A percentile compares a stretch with the other conserved stretches of the same genome.
These are phyloP conservation scores for Etheostoma perlongum DNA, from an alignment of 2,797 vertebrate genomes.

Conservation along the genomic window DNA sequence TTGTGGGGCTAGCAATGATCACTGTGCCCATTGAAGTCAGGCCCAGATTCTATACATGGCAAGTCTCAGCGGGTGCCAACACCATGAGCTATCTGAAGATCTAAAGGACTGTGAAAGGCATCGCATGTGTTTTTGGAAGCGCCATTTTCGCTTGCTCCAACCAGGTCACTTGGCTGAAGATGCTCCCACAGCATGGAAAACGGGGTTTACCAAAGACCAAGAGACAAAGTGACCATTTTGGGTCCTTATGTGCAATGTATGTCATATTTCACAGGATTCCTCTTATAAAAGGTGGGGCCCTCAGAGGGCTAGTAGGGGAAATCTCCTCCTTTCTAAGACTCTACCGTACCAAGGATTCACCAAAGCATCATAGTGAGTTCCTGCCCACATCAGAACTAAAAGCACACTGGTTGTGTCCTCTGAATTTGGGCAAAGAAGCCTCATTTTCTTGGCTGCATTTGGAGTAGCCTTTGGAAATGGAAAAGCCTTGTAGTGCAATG, in stretches of 20 bases:
- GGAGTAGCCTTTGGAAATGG: slow-evolving; percentile 20
- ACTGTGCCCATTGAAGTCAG: slow-evolving; percentile 60
- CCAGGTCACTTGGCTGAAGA: slow-evolving; percentile 52
- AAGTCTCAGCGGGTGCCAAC: slow-evolving; percentile 44
- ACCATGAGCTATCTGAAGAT: slow-evolving; percentile 45
- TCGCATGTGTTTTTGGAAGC: slow-evolving; percentile 37
- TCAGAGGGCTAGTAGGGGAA: slow-evolving; percentile 8
- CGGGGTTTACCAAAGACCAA: slow-evolving; percentile 19
- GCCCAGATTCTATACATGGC: slow-evolving; percentile 58
- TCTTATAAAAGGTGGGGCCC: slow-evolving; percentile 4
- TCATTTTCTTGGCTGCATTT: slow-evolving; percentile 25
- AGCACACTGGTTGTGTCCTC: slow-evolving; percentile 8
- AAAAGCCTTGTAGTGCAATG: slow-evolving; percentile 2
- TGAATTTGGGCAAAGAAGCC: slow-evolving; percentile 17
- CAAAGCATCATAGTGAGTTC: slow-evolving; percentile 11
- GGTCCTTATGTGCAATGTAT: not conserved
- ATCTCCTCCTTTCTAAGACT: not conserved
- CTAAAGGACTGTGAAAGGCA: slow-evolving; percentile 50
- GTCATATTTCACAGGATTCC: slow-evolving; percentile 2
- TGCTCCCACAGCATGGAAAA: not conserved
- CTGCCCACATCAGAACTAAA: slow-evolving; percentile 28
- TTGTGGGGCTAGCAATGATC: slow-evolving; percentile 63
- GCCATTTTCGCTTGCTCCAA: slow-evolving; percentile 36
- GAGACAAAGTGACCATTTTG: slow-evolving; percentile 5
- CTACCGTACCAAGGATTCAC: slow-evolving; percentile 28